Conservation (phyloP, 2,888 invertebrate genomes). For the Gerris lacustris region DNA sequence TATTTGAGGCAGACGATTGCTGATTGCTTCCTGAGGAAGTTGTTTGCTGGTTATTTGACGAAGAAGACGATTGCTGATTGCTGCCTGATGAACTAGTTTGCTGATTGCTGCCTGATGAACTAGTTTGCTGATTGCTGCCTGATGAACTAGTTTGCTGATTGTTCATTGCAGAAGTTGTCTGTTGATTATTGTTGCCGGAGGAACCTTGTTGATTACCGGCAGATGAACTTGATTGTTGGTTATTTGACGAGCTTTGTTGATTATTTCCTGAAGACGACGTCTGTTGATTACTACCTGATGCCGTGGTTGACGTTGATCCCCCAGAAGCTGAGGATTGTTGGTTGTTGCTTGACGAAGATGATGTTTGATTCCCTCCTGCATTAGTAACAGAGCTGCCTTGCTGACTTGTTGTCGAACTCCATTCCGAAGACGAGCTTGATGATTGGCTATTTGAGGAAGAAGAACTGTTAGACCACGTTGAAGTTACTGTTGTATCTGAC, state of each 20-base stretch:
- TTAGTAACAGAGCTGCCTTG: slow-evolving; percentile 24
- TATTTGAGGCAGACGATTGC: slow-evolving; percentile 18
- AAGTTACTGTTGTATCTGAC: slow-evolving; percentile 29
- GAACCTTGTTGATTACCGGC: slow-evolving; percentile 24
- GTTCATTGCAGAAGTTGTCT: slow-evolving; percentile 20
- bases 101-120: slow-evolving; percentile 22
- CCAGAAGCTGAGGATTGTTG: slow-evolving; percentile 26
- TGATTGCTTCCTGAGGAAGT: slow-evolving; percentile 18
- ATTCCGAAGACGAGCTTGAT: slow-evolving; percentile 29
- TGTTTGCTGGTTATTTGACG: slow-evolving; percentile 23
- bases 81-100: slow-evolving; percentile 20
- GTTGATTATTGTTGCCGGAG: slow-evolving; percentile 20
- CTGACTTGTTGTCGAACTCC: slow-evolving; percentile 21
- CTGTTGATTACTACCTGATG: slow-evolving; percentile 21
- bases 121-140: slow-evolving; percentile 20
- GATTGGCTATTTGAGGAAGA: slow-evolving; percentile 25
- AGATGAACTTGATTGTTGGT: slow-evolving; percentile 24
- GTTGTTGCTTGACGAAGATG: slow-evolving; percentile 19
- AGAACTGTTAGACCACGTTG: slow-evolving; percentile 28
- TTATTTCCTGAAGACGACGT: slow-evolving; percentile 16
- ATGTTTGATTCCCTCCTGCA: slow-evolving; percentile 24
- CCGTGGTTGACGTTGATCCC: slow-evolving; percentile 20
- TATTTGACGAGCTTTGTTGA: slow-evolving; percentile 24
- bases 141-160: slow-evolving; percentile 17
- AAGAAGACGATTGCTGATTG: slow-evolving; percentile 24